A percentile compares a stretch with the other conserved stretches of the same genome.
These are phyloP conservation scores for Drosophila tripunctata DNA, from an alignment of 2,888 invertebrate genomes.

Conservation along the genomic window DNA sequence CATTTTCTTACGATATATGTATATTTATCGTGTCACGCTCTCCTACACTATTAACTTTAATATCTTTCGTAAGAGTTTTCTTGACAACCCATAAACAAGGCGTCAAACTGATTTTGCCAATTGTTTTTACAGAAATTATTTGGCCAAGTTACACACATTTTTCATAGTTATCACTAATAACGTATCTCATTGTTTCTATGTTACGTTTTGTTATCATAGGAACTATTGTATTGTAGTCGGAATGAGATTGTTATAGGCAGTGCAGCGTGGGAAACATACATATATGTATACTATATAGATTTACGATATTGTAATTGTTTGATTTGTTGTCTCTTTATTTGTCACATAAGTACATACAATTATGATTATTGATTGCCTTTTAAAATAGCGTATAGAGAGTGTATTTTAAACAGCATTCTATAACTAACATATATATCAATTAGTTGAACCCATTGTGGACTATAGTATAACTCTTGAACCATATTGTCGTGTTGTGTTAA, in stretches of 20 bases:
- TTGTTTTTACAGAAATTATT: constrained; percentile 14
- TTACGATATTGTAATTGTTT: constrained; percentile 3
- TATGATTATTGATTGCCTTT: constrained; percentile 14
- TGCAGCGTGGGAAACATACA: constrained; percentile 29
- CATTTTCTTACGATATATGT: too few species aligned
- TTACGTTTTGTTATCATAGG: constrained; percentile 23
- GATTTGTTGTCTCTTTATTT: constrained; percentile 17
- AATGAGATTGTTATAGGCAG: neutral
- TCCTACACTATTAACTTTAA: neutral
- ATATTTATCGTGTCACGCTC: constrained; percentile 5
- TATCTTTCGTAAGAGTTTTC: constrained; percentile 9
- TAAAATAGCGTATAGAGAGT: neutral
- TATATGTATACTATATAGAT: neutral
- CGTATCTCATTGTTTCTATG: neutral
- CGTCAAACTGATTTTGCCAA: constrained; percentile 15
- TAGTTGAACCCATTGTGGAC: neutral
- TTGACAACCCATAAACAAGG: constrained; percentile 1
- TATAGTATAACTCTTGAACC: too few species aligned
- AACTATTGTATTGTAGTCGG: too few species aligned
- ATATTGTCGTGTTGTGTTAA: too few species aligned
- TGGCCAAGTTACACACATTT: constrained; percentile 4
- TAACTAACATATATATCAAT: neutral
- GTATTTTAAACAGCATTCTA: neutral
- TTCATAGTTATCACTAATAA: constrained; percentile 16
- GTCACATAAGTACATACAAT: constrained; percentile 21